Evolutionary conservation across 92 coral and sea anemone genomes (phyloP).

Genomic region (Siderastrea radians): DNA sequence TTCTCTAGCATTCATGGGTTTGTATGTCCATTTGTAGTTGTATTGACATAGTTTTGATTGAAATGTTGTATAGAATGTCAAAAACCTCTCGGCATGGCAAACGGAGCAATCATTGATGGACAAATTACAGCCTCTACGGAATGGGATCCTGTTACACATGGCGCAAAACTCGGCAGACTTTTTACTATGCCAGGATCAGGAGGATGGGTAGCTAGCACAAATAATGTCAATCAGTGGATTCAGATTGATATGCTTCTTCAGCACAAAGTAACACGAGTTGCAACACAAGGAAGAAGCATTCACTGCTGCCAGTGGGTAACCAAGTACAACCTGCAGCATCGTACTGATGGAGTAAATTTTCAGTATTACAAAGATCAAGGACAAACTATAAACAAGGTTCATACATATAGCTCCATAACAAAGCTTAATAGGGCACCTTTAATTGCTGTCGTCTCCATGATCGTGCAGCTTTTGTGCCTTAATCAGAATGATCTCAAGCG

Average conservation of each 20-base stretch:
- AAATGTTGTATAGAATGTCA: not conserved
- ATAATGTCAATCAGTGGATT: not conserved
- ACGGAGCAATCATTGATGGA: not conserved
- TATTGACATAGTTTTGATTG: not conserved
- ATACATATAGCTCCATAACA: no score
- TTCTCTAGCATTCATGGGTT: no score
- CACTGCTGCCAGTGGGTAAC: not conserved
- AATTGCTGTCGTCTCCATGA: no score
- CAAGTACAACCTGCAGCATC: not conserved
- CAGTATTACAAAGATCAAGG: slow-evolving; percentile 11
- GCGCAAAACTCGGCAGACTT: not conserved
- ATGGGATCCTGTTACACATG: not conserved
- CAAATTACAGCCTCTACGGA: slow-evolving; percentile 16
- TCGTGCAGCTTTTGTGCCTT: no score
- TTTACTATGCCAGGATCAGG: not conserved
- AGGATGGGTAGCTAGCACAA: not conserved
- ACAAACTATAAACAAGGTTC: not conserved
- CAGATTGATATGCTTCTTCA: not conserved
- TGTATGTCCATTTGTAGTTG: no score
- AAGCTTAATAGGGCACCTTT: no score
- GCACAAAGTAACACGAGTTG: slow-evolving; percentile 13
- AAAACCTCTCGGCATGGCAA: slow-evolving; percentile 14
- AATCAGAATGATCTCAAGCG: no score
- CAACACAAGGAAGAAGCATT: slow-evolving; percentile 12
- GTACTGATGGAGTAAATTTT: not conserved